phyloP scores from a whole-genome alignment of 1,140 invertebrate genomes.

The Zaprionus nigranus region DNA sequence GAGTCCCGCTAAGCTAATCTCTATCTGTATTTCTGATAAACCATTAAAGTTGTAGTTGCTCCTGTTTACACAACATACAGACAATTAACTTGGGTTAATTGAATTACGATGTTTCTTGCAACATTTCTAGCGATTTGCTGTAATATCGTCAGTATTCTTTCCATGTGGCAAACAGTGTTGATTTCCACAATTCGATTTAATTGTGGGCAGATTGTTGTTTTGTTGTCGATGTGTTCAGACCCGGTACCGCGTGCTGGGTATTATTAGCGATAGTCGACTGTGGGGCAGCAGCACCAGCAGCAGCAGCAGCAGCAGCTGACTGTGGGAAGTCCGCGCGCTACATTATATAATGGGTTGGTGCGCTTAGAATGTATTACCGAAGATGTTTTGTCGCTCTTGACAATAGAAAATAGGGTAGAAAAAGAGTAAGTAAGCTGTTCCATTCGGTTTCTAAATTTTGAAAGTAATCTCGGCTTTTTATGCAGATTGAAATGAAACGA shows the following conservation, averaged over 20 bases:
- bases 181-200: slow-evolving; percentile 43
- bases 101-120: slow-evolving; percentile 16
- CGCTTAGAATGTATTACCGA: slow-evolving; percentile 43
- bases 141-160: slow-evolving; percentile 18
- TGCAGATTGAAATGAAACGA: not conserved
- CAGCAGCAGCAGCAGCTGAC: slow-evolving; percentile 26
- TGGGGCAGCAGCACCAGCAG: slow-evolving; percentile 27
- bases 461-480: not conserved
- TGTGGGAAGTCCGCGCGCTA: slow-evolving; percentile 43
- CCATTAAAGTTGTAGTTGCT: too few relatives aligned
- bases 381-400: slow-evolving; percentile 38
- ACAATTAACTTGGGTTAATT: slow-evolving; percentile 25
- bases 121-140: not conserved
- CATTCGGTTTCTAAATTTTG: slow-evolving; percentile 4
- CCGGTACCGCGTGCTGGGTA: slow-evolving; percentile 15
- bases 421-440: slow-evolving; percentile 14
- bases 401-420: slow-evolving; percentile 15
- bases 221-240: slow-evolving; percentile 3
- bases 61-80: too few relatives aligned
- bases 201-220: slow-evolving; percentile 53
- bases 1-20: too few relatives aligned
- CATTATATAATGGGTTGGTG: slow-evolving; percentile 49
- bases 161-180: slow-evolving; percentile 18
- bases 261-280: slow-evolving; percentile 11
- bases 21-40: too few relatives aligned